phyloP scores from a whole-genome alignment of 2,113 vertebrate species.

The Catharus minimus region DNA sequence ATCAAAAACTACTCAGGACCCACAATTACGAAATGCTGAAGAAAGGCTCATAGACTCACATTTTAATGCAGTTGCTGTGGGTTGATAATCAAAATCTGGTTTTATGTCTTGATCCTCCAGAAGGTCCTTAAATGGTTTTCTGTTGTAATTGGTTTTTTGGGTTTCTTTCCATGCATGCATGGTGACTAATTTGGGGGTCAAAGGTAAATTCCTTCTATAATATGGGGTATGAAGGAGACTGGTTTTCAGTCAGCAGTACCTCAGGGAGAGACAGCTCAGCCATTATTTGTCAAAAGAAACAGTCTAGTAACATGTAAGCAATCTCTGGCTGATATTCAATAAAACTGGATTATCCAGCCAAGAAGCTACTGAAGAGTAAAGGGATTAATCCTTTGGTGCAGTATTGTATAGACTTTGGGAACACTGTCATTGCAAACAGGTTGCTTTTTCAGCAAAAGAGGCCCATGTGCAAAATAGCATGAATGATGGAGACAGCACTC shows the following conservation, averaged over 20 bases:
- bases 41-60: neutral
- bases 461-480: neutral
- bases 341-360: neutral
- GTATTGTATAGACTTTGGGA: neutral
- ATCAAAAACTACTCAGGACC: neutral
- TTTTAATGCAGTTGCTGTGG: neutral
- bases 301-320: neutral
- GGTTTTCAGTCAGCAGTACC: neutral
- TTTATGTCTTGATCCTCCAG: neutral
- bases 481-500: neutral
- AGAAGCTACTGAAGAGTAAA: neutral
- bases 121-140: neutral
- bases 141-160: neutral
- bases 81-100: neutral
- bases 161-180: neutral
- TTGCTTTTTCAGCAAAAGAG: neutral
- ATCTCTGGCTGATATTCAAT: neutral
- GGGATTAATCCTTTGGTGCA: neutral
- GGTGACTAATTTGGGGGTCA: slow-evolving; percentile 7
- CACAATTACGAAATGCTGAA: neutral
- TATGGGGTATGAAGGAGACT: neutral
- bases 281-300: slow-evolving; percentile 1
- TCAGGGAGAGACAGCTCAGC: slow-evolving; percentile 20
- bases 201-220: slow-evolving; percentile 18
- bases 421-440: neutral